A percentile compares a stretch with the other conserved stretches of the same genome.
Evolutionary conservation across 2,888 invertebrate genomes (phyloP).

Genomic region (Colletes collaris): DNA sequence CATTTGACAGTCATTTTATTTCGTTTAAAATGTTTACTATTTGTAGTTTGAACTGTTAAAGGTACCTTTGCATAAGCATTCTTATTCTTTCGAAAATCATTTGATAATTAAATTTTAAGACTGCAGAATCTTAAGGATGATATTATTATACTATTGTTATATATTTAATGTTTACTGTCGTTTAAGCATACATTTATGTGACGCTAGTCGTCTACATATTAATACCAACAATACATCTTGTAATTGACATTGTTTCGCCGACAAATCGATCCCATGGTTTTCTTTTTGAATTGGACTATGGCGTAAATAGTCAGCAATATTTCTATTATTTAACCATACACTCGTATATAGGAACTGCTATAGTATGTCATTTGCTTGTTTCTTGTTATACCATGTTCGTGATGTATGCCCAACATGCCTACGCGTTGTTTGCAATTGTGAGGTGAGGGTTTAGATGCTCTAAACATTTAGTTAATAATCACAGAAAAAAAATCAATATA

Average conservation of each 20-base stretch:
- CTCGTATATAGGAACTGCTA: background rate
- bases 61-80: no score
- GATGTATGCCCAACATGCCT: conserved; percentile 19
- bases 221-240: background rate
- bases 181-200: background rate
- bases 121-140: no score
- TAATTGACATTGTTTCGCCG: background rate
- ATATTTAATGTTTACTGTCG: background rate
- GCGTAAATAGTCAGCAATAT: conserved; percentile 3
- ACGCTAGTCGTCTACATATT: background rate
- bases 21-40: no score
- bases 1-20: no score
- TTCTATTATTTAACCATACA: conserved; percentile 3
- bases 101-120: no score
- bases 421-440: conserved; percentile 13
- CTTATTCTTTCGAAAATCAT: no score
- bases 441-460: background rate
- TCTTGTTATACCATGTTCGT: conserved; percentile 12
- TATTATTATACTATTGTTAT: no score
- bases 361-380: background rate
- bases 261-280: conserved; percentile 8
- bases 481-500: no score
- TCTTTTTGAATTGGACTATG: conserved; percentile 3
- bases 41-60: no score
- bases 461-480: background rate